Base-by-base conservation (phyloP, 2,797 vertebrate genomes). In the Rhinoraja longicauda region DNA sequence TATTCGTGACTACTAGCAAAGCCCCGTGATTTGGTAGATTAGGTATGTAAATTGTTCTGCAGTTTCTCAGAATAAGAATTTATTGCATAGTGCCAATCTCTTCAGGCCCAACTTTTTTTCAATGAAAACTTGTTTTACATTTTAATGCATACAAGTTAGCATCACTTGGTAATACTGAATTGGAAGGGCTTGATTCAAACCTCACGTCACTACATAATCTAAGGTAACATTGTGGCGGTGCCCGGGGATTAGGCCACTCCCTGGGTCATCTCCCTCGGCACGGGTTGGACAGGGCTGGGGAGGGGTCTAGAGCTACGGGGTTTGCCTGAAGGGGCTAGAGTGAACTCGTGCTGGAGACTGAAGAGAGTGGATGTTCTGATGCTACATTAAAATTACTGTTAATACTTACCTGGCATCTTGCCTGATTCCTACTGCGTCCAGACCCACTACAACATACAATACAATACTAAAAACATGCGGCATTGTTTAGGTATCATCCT, bases 111-210 rank as follows among this genome's bases (percentile, higher is more conserved):
- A 36, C 32, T 17, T 88, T 77, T 77, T 88, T 64, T 15, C 2
- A 64, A n/a, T 36, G 21, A 67, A 19, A 36, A 88, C 84, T 36
- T 67, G 53, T 29, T 84, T 59, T 84, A 59, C 81, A 59, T 59
- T 59, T 21, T 67, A 67, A 32, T 88, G 64, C 64, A 88, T 19
- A 32, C 64, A 64, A 64, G 59, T 8, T 19, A 6, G 36, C 15
- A n/a, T 88, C 84, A 67, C 19, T 88, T 67, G n/a, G 17, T 36
- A 88, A 88, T 36, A 4, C 59, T 88, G n/a, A 64, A 88, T 88
- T n/a, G 67, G 17, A 88, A 88, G 62, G n/a, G 64, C n/a, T 62
- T 64, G 4, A 88, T 32, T 88, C 17, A 67, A 88, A 29, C 57
- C 57, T 6, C 29, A 62, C 57, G 7, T 62, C n/a, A 32, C 0